Evolutionary conservation across 2,113 vertebrate species (phyloP).

Genomic region (Apteryx mantelli): DNA sequence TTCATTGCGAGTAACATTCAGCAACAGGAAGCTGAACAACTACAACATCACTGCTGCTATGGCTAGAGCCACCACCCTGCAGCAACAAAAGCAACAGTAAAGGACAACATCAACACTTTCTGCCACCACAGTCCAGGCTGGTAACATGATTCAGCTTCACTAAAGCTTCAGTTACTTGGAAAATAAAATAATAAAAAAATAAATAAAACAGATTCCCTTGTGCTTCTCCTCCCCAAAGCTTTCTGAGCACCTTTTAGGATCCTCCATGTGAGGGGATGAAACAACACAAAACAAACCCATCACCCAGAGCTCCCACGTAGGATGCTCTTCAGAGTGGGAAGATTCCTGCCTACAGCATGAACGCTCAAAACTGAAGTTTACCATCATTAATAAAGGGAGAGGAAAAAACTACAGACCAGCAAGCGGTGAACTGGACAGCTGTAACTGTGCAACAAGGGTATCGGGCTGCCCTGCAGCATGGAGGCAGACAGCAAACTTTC

Average conservation of each 20-base stretch:
- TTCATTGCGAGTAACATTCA: background rate
- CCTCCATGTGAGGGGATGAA: background rate
- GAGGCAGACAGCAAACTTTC: background rate
- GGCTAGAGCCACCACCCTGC: fast-evolving
- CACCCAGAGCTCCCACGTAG: fast-evolving
- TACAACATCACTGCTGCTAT: fast-evolving
- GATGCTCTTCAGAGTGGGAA: background rate
- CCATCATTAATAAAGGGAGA: background rate
- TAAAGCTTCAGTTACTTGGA: background rate
- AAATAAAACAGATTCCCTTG: fast-evolving
- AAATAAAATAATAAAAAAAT: background rate
- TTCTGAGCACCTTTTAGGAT: background rate
- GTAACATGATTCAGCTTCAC: background rate
- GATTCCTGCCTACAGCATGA: background rate
- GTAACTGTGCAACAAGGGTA: too few species aligned
- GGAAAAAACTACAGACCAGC: background rate
- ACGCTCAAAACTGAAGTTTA: fast-evolving
- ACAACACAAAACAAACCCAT: background rate
- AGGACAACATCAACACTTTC: background rate
- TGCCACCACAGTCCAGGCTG: background rate
- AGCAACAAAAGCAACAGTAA: background rate
- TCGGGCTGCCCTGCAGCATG: background rate
- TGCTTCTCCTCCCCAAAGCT: background rate
- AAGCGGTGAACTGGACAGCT: background rate
- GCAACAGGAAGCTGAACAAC: background rate